Conservation (phyloP, 2,797 vertebrate genomes). For the Phataginus tetradactyla region DNA sequence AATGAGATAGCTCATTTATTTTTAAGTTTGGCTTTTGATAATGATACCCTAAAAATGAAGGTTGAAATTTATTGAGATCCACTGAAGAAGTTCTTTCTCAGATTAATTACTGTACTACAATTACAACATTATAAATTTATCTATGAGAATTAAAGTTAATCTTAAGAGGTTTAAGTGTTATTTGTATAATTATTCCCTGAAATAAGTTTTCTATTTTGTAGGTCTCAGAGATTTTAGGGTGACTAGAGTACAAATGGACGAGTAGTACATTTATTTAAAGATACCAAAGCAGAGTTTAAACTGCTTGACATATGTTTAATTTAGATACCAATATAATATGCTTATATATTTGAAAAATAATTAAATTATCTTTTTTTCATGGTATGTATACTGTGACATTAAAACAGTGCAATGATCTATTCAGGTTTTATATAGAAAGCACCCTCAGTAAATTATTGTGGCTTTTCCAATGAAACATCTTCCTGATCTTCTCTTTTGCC, state of each 20-base stretch:
- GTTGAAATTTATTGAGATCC: not conserved
- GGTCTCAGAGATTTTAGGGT: not conserved
- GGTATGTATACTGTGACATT: no score
- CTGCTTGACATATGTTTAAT: not conserved
- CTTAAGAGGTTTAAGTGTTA: not conserved
- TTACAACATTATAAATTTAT: not conserved
- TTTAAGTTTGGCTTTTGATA: not conserved
- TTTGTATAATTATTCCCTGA: not conserved
- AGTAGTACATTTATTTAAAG: not conserved
- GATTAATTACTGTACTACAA: not conserved
- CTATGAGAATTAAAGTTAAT: not conserved
- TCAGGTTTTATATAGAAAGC: not conserved
- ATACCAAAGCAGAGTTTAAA: not conserved
- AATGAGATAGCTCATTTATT: not conserved
- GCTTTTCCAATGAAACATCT: not conserved
- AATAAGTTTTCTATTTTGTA: not conserved
- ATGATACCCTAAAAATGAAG: not conserved
- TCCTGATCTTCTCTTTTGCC: not conserved
- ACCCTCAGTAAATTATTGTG: not conserved
- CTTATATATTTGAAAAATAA: not conserved
- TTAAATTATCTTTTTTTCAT: not conserved
- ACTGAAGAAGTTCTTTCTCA: not conserved
- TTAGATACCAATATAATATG: not conserved
- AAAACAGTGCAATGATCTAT: not conserved
- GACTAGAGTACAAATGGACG: not conserved